These are phyloP conservation scores for Seriola dumerili DNA, from an alignment of 2,113 vertebrate genomes.

Conservation along the genomic window DNA sequence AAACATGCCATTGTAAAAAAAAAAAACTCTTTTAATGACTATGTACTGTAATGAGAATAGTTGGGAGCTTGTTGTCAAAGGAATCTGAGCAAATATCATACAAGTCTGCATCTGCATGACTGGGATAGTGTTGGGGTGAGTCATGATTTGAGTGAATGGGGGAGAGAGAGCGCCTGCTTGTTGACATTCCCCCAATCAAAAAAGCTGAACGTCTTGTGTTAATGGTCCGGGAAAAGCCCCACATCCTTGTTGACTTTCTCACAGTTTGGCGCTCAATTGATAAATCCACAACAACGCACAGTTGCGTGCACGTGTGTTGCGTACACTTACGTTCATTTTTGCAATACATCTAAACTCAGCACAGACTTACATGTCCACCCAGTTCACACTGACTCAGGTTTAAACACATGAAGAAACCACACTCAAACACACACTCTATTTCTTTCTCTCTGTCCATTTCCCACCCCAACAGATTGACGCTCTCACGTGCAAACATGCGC, in stretches of 20 bases:
- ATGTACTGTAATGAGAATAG: slow-evolving; percentile 25
- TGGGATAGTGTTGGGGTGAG: slow-evolving; percentile 66
- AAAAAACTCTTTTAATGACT: slow-evolving; percentile 4
- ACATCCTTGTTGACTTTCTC: slow-evolving; percentile 78
- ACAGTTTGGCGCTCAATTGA: slow-evolving; percentile 64
- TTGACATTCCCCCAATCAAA: slow-evolving; percentile 77
- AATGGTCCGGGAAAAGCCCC: slow-evolving; percentile 51
- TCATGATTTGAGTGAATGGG: slow-evolving; percentile 70
- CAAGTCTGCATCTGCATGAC: slow-evolving; percentile 82
- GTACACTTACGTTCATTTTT: neutral
- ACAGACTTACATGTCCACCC: neutral
- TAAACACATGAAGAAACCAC: neutral
- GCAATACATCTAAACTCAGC: neutral
- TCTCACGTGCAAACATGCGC: slow-evolving; percentile 64
- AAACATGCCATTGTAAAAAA: slow-evolving; percentile 33
- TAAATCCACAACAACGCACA: slow-evolving; percentile 42
- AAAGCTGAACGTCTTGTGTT: slow-evolving; percentile 60
- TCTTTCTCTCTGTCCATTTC: slow-evolving; percentile 25
- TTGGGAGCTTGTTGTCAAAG: slow-evolving; percentile 35
- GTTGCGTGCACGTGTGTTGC: neutral
- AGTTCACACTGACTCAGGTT: neutral
- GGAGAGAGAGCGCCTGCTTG: slow-evolving; percentile 59
- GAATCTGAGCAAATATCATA: slow-evolving; percentile 73
- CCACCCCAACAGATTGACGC: slow-evolving; percentile 50
- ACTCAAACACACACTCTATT: slow-evolving; percentile 6